A percentile compares a stretch with the other conserved stretches of the same genome.
phyloP scores from a whole-genome alignment of 2,797 vertebrate genomes.

The Acanthiza pusilla region DNA sequence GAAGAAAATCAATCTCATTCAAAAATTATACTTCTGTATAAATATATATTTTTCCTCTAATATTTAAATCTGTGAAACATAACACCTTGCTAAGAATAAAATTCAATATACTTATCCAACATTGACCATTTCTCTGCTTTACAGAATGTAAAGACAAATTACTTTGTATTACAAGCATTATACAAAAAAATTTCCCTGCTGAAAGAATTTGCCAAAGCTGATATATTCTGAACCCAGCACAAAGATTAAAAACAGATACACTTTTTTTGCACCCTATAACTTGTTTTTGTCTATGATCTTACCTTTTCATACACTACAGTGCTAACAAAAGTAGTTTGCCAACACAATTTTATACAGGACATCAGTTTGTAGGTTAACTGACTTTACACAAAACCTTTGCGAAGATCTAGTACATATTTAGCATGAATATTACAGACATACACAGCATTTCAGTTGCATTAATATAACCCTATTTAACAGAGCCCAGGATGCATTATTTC shows the following conservation, averaged over 20 bases:
- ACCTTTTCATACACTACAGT: neutral
- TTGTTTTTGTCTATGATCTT: neutral
- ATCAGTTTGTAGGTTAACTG: neutral
- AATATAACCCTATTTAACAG: neutral
- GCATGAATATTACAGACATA: neutral
- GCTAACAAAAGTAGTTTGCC: neutral
- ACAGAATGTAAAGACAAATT: constrained; percentile 29
- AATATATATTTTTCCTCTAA: constrained; percentile 49
- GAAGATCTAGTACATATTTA: neutral
- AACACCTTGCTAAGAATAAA: constrained; percentile 40
- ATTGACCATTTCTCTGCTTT: neutral
- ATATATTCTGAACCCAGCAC: neutral
- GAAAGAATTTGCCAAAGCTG: neutral
- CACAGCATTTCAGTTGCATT: neutral
- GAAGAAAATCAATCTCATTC: constrained; percentile 28
- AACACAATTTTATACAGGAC: neutral
- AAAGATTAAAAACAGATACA: neutral
- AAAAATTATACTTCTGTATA: constrained; percentile 63
- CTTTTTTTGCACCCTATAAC: neutral
- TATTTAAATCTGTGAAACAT: constrained; percentile 36
- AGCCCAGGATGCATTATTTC: neutral
- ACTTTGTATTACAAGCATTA: neutral
- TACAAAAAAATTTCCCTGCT: constrained; percentile 1
- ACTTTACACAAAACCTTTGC: neutral
- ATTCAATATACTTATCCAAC: constrained; percentile 15